Conservation (phyloP, 2,797 vertebrate species). For the Morus bassanus region DNA sequence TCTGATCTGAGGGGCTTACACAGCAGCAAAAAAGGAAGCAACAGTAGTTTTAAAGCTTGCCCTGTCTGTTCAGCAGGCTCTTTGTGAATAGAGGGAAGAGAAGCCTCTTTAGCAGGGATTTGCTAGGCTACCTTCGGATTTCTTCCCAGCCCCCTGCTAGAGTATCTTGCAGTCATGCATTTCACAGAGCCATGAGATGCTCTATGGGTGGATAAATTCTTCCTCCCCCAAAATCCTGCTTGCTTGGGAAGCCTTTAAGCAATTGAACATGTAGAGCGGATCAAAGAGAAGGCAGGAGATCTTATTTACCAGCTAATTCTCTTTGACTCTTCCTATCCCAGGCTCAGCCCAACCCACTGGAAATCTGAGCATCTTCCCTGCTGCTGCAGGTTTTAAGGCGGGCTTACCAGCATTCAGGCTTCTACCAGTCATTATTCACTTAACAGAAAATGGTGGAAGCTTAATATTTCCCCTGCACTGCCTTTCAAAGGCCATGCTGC, state of each 20-base stretch:
- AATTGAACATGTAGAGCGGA: conserved; percentile 10
- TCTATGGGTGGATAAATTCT: background rate
- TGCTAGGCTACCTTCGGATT: conserved; percentile 8
- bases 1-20: background rate
- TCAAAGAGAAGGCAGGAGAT: conserved; percentile 35
- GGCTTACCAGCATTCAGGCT: background rate
- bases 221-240: conserved; percentile 13
- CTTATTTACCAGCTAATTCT: conserved; percentile 60
- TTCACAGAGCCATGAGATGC: background rate
- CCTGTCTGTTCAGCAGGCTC: background rate
- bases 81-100: background rate
- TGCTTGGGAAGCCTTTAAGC: conserved; percentile 55
- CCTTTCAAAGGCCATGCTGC: background rate
- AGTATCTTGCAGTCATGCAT: background rate
- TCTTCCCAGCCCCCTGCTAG: background rate
- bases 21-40: background rate
- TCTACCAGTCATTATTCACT: background rate
- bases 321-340: conserved; percentile 40
- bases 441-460: background rate
- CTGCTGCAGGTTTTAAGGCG: background rate
- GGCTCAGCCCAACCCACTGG: background rate
- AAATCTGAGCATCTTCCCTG: background rate
- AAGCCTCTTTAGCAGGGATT: conserved; percentile 54
- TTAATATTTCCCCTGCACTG: background rate
- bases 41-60: background rate